Evolutionary conservation across 2,888 invertebrate species (phyloP), one percentile per base, ranked within the genome.

Genomic region (Saturnia pavonia): DNA sequence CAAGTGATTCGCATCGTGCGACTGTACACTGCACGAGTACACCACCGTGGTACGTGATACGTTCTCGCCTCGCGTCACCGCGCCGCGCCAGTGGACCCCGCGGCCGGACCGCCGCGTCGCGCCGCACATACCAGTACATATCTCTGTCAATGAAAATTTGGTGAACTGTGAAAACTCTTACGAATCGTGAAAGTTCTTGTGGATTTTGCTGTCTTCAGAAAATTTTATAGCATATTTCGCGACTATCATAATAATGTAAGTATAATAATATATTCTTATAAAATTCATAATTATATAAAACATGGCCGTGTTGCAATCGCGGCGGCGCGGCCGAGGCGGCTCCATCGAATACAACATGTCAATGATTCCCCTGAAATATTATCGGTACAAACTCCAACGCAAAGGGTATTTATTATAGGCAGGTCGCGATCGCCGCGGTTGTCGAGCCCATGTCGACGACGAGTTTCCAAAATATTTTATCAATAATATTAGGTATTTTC

Each of bases 81-180:
- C 34, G 34, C 34, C 34, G n/a, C 54, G 54, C 54, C 54, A 54
- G 65, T 48, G 40, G 8, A 19, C 11, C 42, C 14, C 22, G 60
- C 45, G 68, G 54, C 48, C 65, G 63, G 65, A 60, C 74, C 74
- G 75, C 74, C 67, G 68, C 67, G 7, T 11, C 19, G n/a, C 45
- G 25, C 54, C 42, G 34, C 40, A 51, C n/a, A 60, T 51, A 70
- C 73, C 70, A 73, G 22, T 74, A 73, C 72, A 66, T 48, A 45
- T 66, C 8, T 2, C 19, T 19, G 14, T 60, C 2, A 60, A 27
- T 60, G 25, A 25, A 22, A 25, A 27, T 60, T 60, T 27, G 14
- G 19, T 60, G 25, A 27, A 27, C 57, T 60, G 14, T 60, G 27
- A 14, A 60, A 2, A 27, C 22, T 51, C 8, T n/a, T 51, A 16